Evolutionary conservation across 2,797 vertebrate genomes (phyloP).

Genomic region (Tachyglossus aculeatus): DNA sequence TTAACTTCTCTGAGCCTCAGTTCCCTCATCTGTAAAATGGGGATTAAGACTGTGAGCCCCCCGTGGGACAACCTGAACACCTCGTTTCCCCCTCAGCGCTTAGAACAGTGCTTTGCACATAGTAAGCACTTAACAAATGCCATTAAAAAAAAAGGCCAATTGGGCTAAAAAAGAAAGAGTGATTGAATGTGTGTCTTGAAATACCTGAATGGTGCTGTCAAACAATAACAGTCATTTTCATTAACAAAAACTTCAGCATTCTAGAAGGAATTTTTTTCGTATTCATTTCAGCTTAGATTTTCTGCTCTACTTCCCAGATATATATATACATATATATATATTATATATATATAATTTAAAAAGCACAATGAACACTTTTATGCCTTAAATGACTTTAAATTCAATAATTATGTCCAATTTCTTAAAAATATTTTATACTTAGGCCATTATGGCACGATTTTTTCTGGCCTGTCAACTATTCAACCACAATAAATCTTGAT

Average conservation of each 20-base stretch:
- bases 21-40: no score
- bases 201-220: conserved; percentile 39
- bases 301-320: neutral
- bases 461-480: neutral
- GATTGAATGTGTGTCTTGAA: conserved; percentile 23
- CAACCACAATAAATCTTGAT: neutral
- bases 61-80: no score
- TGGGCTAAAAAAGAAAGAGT: conserved; percentile 17
- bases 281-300: neutral
- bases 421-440: neutral
- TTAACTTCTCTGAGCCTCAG: no score
- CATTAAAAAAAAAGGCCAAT: no score
- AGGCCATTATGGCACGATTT: neutral
- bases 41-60: no score
- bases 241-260: conserved; percentile 26
- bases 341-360: conserved; percentile 25
- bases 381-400: neutral
- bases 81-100: no score
- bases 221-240: conserved; percentile 26
- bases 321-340: neutral
- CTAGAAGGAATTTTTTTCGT: neutral
- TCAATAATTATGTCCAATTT: neutral
- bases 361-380: neutral
- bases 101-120: no score
- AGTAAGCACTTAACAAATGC: no score